Percentiles rank a stretch among this genome's conserved stretches.
phyloP scores from a whole-genome alignment of 2,888 invertebrate genomes.

The Orgyia antiqua region DNA sequence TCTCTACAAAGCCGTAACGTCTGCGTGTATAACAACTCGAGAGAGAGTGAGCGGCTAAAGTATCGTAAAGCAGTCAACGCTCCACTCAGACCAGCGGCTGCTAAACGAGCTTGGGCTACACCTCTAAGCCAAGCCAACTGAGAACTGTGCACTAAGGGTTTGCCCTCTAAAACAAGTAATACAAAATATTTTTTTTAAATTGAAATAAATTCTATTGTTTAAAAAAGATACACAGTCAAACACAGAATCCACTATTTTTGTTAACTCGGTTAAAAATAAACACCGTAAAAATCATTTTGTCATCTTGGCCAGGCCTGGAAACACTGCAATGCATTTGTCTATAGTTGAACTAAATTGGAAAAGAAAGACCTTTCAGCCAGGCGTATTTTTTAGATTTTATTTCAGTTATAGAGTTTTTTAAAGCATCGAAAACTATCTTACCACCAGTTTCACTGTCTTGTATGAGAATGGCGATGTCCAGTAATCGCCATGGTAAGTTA shows the following conservation, averaged over 20 bases:
- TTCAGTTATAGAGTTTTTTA: too few species aligned
- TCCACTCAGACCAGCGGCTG: conserved; percentile 87
- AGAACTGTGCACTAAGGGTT: conserved; percentile 94
- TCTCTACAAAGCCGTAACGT: conserved; percentile 92
- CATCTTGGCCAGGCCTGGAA: too few species aligned
- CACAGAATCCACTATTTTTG: too few species aligned
- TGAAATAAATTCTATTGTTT: too few species aligned
- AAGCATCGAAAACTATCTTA: too few species aligned
- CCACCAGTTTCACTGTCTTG: conserved; percentile 98
- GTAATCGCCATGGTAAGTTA: conserved; percentile 94
- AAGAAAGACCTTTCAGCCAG: too few species aligned
- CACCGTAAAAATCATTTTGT: too few species aligned
- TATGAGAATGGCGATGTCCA: conserved; percentile 96
- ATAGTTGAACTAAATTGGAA: too few species aligned
- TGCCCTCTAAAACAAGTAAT: conserved; percentile 84
- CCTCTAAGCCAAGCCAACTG: conserved; percentile 97
- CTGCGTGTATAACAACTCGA: conserved; percentile 93
- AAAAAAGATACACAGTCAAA: not conserved
- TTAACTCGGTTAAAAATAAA: too few species aligned
- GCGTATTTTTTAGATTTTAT: too few species aligned
- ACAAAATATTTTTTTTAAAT: not conserved
- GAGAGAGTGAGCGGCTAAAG: conserved; percentile 96
- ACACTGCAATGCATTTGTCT: too few species aligned
- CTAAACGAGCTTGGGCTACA: conserved; percentile 92
- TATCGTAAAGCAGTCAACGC: conserved; percentile 83